Base-by-base conservation (phyloP, 2,797 vertebrate species). In the Enteromius afrohamiltoni region DNA sequence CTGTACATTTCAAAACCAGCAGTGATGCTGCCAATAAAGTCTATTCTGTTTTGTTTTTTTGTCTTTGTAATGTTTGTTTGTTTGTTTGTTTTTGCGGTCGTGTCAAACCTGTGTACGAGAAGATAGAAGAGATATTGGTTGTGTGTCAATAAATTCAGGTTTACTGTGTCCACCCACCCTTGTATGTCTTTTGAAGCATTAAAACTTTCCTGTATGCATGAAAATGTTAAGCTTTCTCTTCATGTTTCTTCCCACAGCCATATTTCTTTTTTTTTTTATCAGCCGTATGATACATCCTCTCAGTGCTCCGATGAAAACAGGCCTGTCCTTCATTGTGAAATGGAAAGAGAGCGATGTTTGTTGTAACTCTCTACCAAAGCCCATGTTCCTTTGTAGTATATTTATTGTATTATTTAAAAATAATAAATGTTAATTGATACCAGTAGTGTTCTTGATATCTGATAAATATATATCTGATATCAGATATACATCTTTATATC, bases 71-170 rank as follows among this genome's bases (percentile, higher is more conserved):
- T 85, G 87, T 93, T 84, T 92, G 93, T 91, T 85, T 92, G 94
- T 90, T 91, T 86, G 77, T 85, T 83, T 91, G 89, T 95, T 95
- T 93, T 91, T 91, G 92, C 93, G 90, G 93, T 95, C 92, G 95
- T 94, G 93, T 96, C 94, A 96, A 96, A 96, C 95, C 96, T 96
- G 96, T 97, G 96, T 96, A 95, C 94, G 93, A 95, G 96, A 96
- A 93, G 93, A 94, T 93, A 94, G 93, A 94, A 94, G 93, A 95
- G 95, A 94, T 94, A 93, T 93, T 93, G 92, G 88, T 95, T 96
- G 94, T 92, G 93, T 96, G 94, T 96, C 95, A 97, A 97, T 98
- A 97, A 98, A 96, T 97, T 95, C 91, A 93, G 96, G 95, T 96
- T 96, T 95, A 95, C 96, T 97, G 96, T 97, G 95, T 94, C 94